Evolutionary conservation across 1,140 invertebrate species (phyloP).

Genomic region (Drosophila mauritiana): DNA sequence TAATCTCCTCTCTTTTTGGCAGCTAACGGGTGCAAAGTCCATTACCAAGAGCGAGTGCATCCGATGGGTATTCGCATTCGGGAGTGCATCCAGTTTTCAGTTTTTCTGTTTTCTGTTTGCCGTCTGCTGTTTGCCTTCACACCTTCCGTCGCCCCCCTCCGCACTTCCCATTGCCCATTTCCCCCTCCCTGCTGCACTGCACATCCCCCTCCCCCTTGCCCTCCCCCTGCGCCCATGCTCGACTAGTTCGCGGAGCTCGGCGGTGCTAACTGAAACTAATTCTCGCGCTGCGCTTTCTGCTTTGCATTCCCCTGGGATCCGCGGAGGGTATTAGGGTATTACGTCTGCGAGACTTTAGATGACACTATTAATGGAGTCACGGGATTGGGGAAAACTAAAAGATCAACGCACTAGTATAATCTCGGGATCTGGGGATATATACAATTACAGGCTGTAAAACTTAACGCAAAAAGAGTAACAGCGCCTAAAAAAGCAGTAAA

Average conservation of each 20-base stretch:
- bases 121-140: constrained; percentile 63
- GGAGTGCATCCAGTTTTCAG: constrained; percentile 53
- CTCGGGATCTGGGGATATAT: neutral
- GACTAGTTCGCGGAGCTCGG: constrained; percentile 19
- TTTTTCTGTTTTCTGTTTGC: constrained; percentile 23
- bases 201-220: neutral
- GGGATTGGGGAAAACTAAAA: neutral
- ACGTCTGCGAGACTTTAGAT: constrained; percentile 1
- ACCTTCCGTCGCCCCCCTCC: constrained; percentile 15
- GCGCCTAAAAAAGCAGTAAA: no score
- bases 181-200: neutral
- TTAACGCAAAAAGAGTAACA: no score
- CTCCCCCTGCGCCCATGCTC: neutral
- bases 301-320: constrained; percentile 23
- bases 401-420: neutral
- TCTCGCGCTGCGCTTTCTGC: constrained; percentile 36
- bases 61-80: constrained; percentile 33
- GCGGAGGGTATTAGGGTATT: constrained; percentile 9
- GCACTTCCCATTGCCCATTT: no score
- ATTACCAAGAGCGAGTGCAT: constrained; percentile 47
- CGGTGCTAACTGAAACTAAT: constrained; percentile 65
- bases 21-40: constrained; percentile 71
- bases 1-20: constrained; percentile 53
- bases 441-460: neutral
- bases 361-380: constrained; percentile 6